Evolutionary conservation across 2,113 vertebrate species (phyloP), one percentile per base, ranked within the genome.

Genomic region (Trichechus manatus): DNA sequence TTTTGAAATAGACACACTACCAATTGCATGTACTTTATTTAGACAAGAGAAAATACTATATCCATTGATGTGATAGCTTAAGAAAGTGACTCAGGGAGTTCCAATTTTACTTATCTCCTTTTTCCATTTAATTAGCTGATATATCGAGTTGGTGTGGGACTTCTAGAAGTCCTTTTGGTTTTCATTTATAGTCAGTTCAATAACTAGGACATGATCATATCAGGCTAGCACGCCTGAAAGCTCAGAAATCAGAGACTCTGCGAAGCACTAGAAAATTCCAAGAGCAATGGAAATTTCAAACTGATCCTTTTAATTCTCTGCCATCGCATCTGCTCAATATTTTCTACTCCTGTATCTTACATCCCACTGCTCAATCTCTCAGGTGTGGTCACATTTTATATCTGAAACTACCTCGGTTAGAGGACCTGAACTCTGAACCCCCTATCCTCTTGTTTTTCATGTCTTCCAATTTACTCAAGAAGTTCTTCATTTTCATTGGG

Each of bases 1-100:
- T 90, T 93, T 94, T 95, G 36, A 95, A 89, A n/a, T 42, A 81
- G 83, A 79, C 42, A 29, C 29, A 61, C 25, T 86, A 75, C 29
- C 3, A 78, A 56, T 23, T 85, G 3, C 61, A 68, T 36, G 9
- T 15, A 70, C 53, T 39, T 89, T 86, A 92, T 92, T 87, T 94
- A 77, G 66, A 66, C 17, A 2, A 25, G 56, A 95, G 61, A 93
- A 82, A 91, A 63, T 42, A 75, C 1, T 72, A 39, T 33, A 78
- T 79, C 25, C 1, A 63, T 50, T 29, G 42, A 66, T 39, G 79
- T 10, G 6, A 1, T 53, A 83, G 47, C 80, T 91, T 91, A 89
- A 25, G 36, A 89, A 74, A 66, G 72, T 90, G 92, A 68, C 3
- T 36, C 4, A 93, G 59, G 17, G 86, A 93, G 9, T 39, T 61